Conservation (phyloP, 2,113 vertebrate genomes). For the Phocoena sinus region DNA sequence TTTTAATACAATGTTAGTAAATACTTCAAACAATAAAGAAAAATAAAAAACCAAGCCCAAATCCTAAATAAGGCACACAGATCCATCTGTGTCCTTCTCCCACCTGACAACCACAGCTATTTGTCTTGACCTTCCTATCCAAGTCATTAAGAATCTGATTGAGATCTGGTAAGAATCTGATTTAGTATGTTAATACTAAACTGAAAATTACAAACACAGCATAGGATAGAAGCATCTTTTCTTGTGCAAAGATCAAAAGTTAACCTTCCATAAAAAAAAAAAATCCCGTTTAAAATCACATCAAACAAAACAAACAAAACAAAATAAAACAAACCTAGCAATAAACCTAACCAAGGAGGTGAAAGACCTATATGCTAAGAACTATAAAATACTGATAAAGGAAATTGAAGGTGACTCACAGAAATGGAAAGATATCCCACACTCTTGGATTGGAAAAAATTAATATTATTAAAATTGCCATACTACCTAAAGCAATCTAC, state of each 20-base stretch:
- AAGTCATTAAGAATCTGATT: not conserved
- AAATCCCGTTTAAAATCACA: not conserved
- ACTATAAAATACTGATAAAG: not conserved
- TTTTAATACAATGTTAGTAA: conserved; percentile 18
- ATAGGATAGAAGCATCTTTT: not conserved
- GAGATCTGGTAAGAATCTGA: too few relatives aligned
- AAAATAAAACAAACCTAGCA: not conserved
- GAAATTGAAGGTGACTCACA: not conserved
- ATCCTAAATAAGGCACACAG: not conserved
- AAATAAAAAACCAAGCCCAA: not conserved
- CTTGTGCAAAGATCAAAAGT: not conserved
- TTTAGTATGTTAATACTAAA: not conserved
- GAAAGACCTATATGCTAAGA: not conserved
- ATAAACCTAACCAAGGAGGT: not conserved
- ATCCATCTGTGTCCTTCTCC: not conserved
- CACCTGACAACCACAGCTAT: not conserved
- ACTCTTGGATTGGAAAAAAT: not conserved
- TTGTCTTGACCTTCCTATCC: not conserved
- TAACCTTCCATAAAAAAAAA: not conserved
- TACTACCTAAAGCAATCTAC: not conserved
- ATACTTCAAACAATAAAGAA: not conserved
- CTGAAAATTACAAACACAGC: not conserved
- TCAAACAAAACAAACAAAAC: not conserved
- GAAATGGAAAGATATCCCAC: not conserved
- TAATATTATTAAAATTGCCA: not conserved